Conservation (phyloP, 2,113 vertebrate species). For the Dendrocopos noguchii region DNA sequence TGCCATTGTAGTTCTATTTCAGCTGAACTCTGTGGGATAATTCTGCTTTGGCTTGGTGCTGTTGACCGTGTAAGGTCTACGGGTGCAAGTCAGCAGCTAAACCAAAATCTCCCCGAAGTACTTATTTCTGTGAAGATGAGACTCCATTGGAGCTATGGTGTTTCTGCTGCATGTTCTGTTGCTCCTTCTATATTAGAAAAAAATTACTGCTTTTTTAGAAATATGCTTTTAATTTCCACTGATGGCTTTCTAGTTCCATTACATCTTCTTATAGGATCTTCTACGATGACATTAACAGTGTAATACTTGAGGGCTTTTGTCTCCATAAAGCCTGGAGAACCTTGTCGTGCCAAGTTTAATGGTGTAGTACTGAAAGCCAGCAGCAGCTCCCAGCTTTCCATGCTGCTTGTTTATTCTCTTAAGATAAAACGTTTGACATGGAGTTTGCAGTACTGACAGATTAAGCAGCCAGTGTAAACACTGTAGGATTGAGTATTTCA, state of each 20-base stretch:
- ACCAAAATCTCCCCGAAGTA: neutral
- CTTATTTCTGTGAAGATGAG: neutral
- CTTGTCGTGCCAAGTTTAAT: neutral
- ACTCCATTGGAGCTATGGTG: neutral
- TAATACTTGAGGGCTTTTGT: neutral
- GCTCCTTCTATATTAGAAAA: neutral
- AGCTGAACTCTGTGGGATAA: neutral
- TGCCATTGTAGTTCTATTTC: neutral
- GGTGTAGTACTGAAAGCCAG: neutral
- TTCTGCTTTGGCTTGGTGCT: neutral
- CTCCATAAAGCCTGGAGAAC: neutral
- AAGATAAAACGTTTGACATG: conserved; percentile 14
- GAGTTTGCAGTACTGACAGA: conserved; percentile 34
- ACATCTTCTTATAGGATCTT: neutral
- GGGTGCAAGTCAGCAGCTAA: neutral
- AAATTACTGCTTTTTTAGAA: neutral
- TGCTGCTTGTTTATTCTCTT: conserved; percentile 21
- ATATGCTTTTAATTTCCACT: neutral
- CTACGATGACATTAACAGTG: neutral
- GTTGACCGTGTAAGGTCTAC: neutral
- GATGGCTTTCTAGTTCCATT: neutral
- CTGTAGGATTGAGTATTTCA: conserved; percentile 23
- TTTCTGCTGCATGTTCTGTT: neutral
- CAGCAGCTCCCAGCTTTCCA: neutral
- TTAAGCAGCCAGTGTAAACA: conserved; percentile 40